Base-by-base conservation (phyloP, 2,888 invertebrate genomes). In the Tetrapedia diversipes region DNA sequence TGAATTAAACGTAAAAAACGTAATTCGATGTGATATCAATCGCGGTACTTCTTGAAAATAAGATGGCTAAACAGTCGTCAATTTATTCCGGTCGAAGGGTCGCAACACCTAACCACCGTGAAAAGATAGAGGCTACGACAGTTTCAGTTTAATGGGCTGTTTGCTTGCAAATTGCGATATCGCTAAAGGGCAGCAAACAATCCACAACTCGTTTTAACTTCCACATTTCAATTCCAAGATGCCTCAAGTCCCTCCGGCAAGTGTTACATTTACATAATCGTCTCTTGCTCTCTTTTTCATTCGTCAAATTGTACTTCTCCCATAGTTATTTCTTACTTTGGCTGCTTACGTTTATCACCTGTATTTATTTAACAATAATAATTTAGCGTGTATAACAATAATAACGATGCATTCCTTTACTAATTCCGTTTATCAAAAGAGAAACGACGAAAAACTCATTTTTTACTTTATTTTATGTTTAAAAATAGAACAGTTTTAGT, bases 181-280 rank as follows among this genome's bases (percentile, higher is more conserved):
- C 80, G 86, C 88, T 89, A 89, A 90, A 90, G 90, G 89, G 89
- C 87, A 87, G 67, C 83, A 77, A 89, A 86, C 89, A 87, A 89
- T 89, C 89, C 87, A 87, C 80, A 86, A 86, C 88, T 89, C 87
- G 87, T 86, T 89, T 88, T 86, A 88, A 88, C 86, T 89, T 87
- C 74, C 66, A 79, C 86, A 79, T 88, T 86, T 87, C 86, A 86
- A 87, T 89, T 76, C 71, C 81, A 76, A 87, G 86, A 79, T 79
- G 63, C 69, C 64, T 53, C 80, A 65, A 79, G 54, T 75, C 74
- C 77, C 79, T 70, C 75, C 76, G 69, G 73, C 79, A 49, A 59
- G 59, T 67, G 70, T 80, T 65, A 67, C 74, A 88, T 87, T 88
- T 87, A 66, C 88, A 86, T 88, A 87, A 88, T 86, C 85, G 86